Evolutionary conservation across 2,888 invertebrate genomes (phyloP).

Genomic region (Octonoba sinensis): DNA sequence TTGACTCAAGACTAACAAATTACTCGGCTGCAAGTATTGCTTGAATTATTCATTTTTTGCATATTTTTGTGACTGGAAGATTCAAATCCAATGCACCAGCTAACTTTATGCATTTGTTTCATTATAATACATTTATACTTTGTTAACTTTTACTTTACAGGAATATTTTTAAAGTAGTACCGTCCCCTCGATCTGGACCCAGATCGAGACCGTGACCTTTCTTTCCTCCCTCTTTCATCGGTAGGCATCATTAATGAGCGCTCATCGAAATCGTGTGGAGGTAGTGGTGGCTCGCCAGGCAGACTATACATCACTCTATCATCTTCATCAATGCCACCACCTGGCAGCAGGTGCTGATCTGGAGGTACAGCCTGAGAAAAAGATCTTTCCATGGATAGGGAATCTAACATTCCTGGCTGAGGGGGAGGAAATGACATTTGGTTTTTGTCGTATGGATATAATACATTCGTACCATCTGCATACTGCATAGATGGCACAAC

Average conservation of each 20-base stretch:
- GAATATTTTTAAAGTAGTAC: background rate
- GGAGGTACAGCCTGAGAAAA: constrained; percentile 17
- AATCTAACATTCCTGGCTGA: constrained; percentile 23
- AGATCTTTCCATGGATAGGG: constrained; percentile 7
- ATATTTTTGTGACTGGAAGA: too few relatives aligned
- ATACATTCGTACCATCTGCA: constrained; percentile 21
- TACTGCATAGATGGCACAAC: constrained; percentile 30
- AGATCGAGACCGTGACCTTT: constrained; percentile 66
- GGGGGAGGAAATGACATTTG: constrained; percentile 39
- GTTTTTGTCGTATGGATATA: constrained; percentile 27
- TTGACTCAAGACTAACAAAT: too few relatives aligned
- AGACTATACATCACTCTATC: constrained; percentile 56
- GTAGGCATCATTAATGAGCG: constrained; percentile 22
- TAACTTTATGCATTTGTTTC: too few relatives aligned
- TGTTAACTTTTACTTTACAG: too few relatives aligned
- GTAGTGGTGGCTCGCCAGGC: constrained; percentile 60
- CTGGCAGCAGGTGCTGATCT: constrained; percentile 9
- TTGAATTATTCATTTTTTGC: too few relatives aligned
- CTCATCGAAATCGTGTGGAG: constrained; percentile 64
- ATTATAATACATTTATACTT: too few relatives aligned
- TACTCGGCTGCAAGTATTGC: too few relatives aligned
- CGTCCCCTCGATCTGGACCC: constrained; percentile 65
- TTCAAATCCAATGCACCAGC: too few relatives aligned
- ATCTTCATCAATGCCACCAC: constrained; percentile 42
- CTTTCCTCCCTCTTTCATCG: constrained; percentile 42